phyloP scores from a whole-genome alignment of 2,113 vertebrate genomes.

The Gallinago media region DNA sequence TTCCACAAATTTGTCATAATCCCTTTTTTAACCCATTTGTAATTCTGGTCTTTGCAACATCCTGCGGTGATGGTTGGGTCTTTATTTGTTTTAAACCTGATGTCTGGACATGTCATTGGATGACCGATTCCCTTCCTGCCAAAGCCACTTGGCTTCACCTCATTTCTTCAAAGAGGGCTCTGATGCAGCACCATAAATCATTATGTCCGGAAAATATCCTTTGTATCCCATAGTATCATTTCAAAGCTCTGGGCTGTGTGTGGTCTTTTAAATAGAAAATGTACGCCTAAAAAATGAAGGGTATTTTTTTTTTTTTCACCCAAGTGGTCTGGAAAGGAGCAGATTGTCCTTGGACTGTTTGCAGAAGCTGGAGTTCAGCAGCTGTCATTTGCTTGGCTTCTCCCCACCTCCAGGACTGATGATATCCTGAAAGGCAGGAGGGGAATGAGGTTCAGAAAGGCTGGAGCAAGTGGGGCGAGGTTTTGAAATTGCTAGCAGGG shows the following conservation, averaged over 20 bases:
- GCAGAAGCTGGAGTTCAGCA: conserved; percentile 23
- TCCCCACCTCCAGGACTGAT: not conserved
- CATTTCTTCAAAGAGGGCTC: not conserved
- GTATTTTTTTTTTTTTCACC: not conserved
- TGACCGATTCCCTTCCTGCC: not conserved
- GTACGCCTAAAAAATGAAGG: not conserved
- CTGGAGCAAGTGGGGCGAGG: not conserved
- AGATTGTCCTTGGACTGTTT: conserved; percentile 22
- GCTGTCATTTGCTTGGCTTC: not conserved
- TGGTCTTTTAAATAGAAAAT: conserved; percentile 1
- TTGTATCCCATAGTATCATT: not conserved
- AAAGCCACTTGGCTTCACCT: conserved; percentile 9
- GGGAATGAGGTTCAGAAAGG: not conserved
- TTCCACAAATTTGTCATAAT: not conserved
- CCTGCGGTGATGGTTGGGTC: not conserved
- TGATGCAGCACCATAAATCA: not conserved
- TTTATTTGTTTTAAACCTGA: not conserved
- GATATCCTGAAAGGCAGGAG: not conserved
- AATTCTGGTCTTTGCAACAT: not conserved
- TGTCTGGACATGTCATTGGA: not conserved
- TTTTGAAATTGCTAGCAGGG: conserved; percentile 3
- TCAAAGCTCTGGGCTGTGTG: not conserved
- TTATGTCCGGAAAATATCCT: not conserved
- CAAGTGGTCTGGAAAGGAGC: conserved; percentile 19
- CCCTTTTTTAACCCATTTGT: not conserved